Evolutionary conservation across 2,888 invertebrate species (phyloP).

Genomic region (Apeira syringaria): DNA sequence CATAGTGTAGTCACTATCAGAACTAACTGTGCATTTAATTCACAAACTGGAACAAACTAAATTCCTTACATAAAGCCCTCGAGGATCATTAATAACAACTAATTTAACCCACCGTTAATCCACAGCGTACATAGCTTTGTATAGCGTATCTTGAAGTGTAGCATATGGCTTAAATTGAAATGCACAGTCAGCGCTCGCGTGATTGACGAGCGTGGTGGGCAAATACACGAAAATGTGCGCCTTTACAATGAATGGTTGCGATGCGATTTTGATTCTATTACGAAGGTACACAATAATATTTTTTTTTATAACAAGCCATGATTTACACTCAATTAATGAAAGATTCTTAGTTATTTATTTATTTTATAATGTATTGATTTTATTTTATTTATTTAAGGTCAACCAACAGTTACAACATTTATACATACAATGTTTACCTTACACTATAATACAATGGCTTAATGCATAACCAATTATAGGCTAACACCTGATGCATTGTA

Average conservation of each 20-base stretch:
- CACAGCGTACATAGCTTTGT: constrained; percentile 18
- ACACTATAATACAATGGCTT: no score
- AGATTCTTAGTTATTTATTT: no score
- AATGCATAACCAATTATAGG: no score
- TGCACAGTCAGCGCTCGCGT: constrained; percentile 77
- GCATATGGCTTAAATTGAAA: constrained; percentile 65
- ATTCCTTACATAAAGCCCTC: constrained; percentile 7
- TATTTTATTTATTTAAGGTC: no score
- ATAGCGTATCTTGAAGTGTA: constrained; percentile 35
- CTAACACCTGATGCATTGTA: no score
- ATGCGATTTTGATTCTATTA: no score
- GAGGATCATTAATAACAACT: constrained; percentile 26
- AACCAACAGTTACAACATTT: no score
- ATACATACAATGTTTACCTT: no score
- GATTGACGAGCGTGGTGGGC: constrained; percentile 80
- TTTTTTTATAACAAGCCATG: no score
- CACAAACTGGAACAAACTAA: constrained; percentile 15
- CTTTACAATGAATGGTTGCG: constrained; percentile 41
- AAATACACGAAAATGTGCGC: constrained; percentile 54
- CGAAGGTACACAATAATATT: no score
- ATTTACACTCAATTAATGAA: no score
- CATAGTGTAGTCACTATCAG: neutral
- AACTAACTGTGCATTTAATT: constrained; percentile 9
- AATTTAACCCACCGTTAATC: constrained; percentile 18
- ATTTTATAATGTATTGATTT: no score